phyloP scores from a whole-genome alignment of 2,113 vertebrate species.

The Rynchops niger region DNA sequence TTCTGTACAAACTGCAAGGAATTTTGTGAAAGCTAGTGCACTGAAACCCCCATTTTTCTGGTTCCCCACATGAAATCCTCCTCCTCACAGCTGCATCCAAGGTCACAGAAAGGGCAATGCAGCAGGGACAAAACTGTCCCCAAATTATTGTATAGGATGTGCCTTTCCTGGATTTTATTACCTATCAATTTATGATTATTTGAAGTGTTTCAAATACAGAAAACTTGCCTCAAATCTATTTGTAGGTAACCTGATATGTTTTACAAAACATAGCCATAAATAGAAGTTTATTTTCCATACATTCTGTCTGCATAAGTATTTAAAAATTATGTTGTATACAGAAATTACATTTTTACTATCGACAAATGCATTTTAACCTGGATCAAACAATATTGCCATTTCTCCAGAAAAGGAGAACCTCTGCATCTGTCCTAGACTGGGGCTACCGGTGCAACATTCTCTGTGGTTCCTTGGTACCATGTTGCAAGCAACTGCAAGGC shows the following conservation, averaged over 20 bases:
- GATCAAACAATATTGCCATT: neutral
- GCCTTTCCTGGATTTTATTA: neutral
- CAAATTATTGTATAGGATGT: neutral
- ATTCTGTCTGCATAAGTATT: neutral
- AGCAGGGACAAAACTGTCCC: neutral
- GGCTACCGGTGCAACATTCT: neutral
- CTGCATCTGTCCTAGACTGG: neutral
- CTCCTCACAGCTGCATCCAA: neutral
- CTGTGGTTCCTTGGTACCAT: neutral
- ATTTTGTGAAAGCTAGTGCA: neutral
- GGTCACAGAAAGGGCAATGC: neutral
- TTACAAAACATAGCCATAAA: neutral
- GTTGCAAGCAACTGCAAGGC: neutral
- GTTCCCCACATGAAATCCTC: neutral
- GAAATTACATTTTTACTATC: neutral
- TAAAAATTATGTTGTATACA: neutral
- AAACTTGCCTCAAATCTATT: neutral
- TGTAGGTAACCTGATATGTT: neutral
- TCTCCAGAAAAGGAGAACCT: neutral
- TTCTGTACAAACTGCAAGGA: neutral
- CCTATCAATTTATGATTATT: neutral
- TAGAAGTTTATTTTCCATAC: neutral
- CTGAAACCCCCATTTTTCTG: neutral
- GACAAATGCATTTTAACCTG: neutral
- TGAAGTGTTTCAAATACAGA: neutral